Percentiles rank a stretch among this genome's conserved stretches.
Conservation (phyloP, 2,888 invertebrate species). For the Lycocerus yunnanus region DNA sequence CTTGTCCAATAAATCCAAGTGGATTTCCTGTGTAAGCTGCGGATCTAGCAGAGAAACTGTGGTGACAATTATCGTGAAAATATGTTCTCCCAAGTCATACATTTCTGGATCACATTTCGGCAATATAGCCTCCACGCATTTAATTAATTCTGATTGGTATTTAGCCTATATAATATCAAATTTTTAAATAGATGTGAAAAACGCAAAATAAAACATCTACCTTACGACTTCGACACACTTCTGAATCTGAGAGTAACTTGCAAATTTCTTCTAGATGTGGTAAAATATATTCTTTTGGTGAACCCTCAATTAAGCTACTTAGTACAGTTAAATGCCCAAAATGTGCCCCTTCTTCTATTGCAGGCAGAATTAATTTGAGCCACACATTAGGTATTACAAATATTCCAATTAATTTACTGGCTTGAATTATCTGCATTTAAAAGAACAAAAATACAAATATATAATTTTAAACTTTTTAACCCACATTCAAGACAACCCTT, state of each 20-base stretch:
- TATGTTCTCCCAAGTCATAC: conserved; percentile 39
- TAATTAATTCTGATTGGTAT: conserved; percentile 64
- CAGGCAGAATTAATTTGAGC: conserved; percentile 69
- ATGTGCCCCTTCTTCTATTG: conserved; percentile 61
- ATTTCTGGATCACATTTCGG: conserved; percentile 51
- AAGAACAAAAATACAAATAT: not conserved
- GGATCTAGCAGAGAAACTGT: conserved; percentile 47
- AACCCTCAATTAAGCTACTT: conserved; percentile 65
- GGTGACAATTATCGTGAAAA: conserved; percentile 50
- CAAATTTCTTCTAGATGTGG: conserved; percentile 62
- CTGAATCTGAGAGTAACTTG: conserved; percentile 62
- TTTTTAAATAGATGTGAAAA: not conserved
- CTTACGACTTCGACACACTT: conserved; percentile 66
- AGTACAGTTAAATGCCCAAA: conserved; percentile 64
- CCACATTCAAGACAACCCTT: conserved; percentile 64
- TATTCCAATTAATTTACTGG: conserved; percentile 74
- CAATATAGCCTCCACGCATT: conserved; percentile 61
- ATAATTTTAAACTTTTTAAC: conserved; percentile 56
- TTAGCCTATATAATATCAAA: conserved; percentile 51
- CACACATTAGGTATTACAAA: conserved; percentile 74
- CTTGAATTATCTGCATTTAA: conserved; percentile 61
- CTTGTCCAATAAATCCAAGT: conserved; percentile 54
- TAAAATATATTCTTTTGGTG: conserved; percentile 56
- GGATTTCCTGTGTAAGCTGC: conserved; percentile 41
- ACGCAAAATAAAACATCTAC: conserved; percentile 43